These are phyloP conservation scores for Molothrus ater DNA, from an alignment of 2,797 vertebrate genomes.

Conservation along the genomic window DNA sequence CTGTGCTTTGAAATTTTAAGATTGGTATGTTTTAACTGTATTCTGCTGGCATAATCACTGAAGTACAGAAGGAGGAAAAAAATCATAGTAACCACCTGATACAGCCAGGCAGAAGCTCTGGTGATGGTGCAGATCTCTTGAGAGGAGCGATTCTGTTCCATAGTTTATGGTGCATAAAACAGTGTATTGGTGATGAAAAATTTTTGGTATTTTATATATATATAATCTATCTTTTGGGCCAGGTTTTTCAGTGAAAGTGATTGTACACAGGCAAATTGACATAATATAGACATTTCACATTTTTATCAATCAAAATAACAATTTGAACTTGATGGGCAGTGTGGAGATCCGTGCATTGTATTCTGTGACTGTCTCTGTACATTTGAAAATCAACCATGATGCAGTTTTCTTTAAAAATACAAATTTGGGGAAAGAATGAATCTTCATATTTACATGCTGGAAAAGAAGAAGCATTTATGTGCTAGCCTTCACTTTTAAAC, in stretches of 20 bases:
- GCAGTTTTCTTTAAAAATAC: neutral
- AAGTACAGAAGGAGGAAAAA: neutral
- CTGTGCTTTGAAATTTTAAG: constrained; percentile 31
- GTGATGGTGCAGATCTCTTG: neutral
- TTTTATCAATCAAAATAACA: neutral
- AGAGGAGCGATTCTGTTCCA: neutral
- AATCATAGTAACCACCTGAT: neutral
- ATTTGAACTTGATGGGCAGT: neutral
- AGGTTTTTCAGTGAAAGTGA: neutral
- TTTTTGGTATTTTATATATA: neutral
- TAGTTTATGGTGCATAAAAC: neutral
- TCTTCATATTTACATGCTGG: neutral
- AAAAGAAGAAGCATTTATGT: neutral
- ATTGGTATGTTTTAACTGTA: neutral
- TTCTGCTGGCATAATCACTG: neutral
- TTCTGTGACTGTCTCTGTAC: neutral
- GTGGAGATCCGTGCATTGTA: neutral
- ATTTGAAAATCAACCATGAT: neutral
- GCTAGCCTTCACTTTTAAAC: neutral
- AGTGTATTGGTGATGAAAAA: neutral
- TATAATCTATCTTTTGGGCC: neutral
- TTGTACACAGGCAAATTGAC: neutral
- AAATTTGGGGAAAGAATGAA: neutral
- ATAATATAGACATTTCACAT: neutral
- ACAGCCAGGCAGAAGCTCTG: neutral